Evolutionary conservation across 2,113 vertebrate genomes (phyloP).

Genomic region (Chlamydotis undulata): DNA sequence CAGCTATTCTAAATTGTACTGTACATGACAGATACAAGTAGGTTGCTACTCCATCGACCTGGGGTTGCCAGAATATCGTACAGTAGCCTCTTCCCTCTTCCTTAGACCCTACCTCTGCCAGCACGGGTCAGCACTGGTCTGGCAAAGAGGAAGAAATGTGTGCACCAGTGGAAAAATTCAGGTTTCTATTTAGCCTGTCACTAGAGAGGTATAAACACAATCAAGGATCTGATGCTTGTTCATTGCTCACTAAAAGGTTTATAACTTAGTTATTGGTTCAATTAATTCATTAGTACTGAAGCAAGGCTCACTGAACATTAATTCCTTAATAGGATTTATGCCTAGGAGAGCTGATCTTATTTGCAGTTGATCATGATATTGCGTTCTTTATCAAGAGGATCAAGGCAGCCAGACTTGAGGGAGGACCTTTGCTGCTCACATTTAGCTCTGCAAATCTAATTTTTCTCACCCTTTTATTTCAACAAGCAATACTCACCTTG

Average conservation of each 20-base stretch:
- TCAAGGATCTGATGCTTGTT: neutral
- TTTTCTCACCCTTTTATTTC: neutral
- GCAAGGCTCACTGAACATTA: conserved; percentile 14
- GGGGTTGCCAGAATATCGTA: neutral
- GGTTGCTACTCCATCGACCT: neutral
- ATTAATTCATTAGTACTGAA: conserved; percentile 34
- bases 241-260: neutral
- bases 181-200: neutral
- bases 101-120: neutral
- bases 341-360: neutral
- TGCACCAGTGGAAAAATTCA: neutral
- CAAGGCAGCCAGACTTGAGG: neutral
- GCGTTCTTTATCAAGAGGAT: neutral
- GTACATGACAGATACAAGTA: neutral
- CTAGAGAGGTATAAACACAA: conserved; percentile 1
- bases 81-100: neutral
- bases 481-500: neutral
- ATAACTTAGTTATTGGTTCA: conserved; percentile 10
- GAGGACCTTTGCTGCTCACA: neutral
- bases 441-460: neutral
- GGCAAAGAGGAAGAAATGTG: neutral
- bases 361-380: neutral
- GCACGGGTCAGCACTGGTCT: neutral
- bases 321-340: conserved; percentile 27
- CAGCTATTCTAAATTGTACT: neutral